phyloP scores from a whole-genome alignment of 2,888 invertebrate genomes.

The Danaus chrysippus region DNA sequence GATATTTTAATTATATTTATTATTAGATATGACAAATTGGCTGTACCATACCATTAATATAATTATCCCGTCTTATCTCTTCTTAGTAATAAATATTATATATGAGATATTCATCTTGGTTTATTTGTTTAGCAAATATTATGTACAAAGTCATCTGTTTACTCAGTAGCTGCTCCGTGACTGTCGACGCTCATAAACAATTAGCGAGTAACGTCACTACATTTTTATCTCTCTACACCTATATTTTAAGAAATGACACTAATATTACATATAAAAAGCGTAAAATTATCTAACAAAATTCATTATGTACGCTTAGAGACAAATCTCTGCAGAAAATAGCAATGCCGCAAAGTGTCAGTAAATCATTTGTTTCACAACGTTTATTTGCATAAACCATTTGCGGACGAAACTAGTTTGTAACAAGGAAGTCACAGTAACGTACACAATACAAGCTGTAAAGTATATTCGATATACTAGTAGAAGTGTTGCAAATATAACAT shows the following conservation, averaged over 20 bases:
- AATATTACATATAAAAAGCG: no score
- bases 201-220: neutral
- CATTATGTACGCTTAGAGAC: neutral
- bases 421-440: slow-evolving; percentile 41
- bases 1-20: no score
- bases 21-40: no score
- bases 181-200: neutral
- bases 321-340: neutral
- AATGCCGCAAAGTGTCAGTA: slow-evolving; percentile 5
- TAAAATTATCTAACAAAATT: neutral
- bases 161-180: slow-evolving; percentile 2
- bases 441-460: slow-evolving; percentile 38
- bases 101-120: neutral
- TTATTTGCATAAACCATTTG: slow-evolving; percentile 32
- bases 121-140: neutral
- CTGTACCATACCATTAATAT: no score
- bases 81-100: no score
- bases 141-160: neutral
- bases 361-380: slow-evolving; percentile 16
- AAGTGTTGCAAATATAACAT: no score
- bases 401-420: slow-evolving; percentile 30
- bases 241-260: neutral
- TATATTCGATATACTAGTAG: no score
- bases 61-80: no score
- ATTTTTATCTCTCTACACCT: neutral